Evolutionary conservation across 2,888 invertebrate species (phyloP), one percentile per base, ranked within the genome.

Genomic region (Rotaria sp.): DNA sequence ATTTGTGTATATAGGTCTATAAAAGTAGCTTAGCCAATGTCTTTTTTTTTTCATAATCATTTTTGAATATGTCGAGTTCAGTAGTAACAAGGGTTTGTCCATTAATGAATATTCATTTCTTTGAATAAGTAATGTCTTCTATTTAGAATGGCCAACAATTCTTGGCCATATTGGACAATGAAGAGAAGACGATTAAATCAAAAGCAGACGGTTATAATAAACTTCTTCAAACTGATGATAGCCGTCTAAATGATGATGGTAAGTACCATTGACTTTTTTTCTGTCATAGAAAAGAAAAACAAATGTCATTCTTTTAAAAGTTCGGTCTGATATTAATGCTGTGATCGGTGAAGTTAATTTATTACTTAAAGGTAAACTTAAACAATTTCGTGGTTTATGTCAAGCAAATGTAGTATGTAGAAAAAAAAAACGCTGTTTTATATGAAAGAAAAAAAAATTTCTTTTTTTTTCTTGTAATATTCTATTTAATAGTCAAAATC

Each of bases 321-420:
- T 94, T 0, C 92, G 94, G 87, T 97, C 97, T 0, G 93, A 94
- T 89, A 92, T 97, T 59, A 93, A 96, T 86, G 94, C 96, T 0
- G 95, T 96, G 0, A 93, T 96, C 13, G 97, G 97, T 35, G 96
- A 97, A 92, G 96, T 96, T 15, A 94, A 95, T 88, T 92, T 97
- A 52, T 92, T 97, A 88, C 94, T 95, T 50, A 94, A 94, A 26
- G 95, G 97, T 92, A 97, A 97, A 91, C 95, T 97, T 94, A 95
- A 95, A 91, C 97, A 97, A 91, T 97, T 97, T 91, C 94, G 94
- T 93, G 96, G 96, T 74, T 91, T 94, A 84, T 93, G 94, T 90
- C 92, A 93, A 85, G 93, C 93, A 89, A 94, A 94, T 90, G 92
- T 94, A 89, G 94, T 94, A 90, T 92, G 93, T 91, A 86, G 84